These are phyloP conservation scores for Squalus acanthias DNA, from an alignment of 2,797 vertebrate species.

Conservation along the genomic window DNA sequence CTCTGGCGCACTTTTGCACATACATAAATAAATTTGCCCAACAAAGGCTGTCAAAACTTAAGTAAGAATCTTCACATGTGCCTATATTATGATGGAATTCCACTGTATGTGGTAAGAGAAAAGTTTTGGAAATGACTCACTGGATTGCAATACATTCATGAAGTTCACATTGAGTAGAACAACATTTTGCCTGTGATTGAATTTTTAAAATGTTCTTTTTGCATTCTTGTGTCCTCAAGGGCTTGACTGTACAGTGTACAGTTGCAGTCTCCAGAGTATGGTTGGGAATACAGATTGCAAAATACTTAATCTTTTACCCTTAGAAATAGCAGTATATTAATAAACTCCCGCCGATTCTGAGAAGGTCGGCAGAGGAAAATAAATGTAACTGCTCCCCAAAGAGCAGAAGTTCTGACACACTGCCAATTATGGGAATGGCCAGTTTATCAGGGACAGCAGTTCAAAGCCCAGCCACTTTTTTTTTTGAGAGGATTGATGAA, in stretches of 20 bases:
- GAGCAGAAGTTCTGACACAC: neutral
- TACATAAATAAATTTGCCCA: neutral
- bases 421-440: neutral
- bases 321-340: neutral
- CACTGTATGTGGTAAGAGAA: neutral
- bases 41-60: neutral
- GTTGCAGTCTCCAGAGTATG: neutral
- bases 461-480: neutral
- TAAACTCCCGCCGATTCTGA: neutral
- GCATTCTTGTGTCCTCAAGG: neutral
- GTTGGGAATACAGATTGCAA: slow-evolving; percentile 5
- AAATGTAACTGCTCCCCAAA: neutral
- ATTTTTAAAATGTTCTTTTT: neutral
- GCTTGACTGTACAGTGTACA: neutral
- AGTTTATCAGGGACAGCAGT: neutral
- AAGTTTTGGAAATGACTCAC: neutral
- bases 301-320: neutral
- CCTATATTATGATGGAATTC: neutral
- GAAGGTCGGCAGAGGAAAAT: neutral
- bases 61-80: neutral
- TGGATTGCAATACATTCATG: neutral
- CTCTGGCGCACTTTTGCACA: neutral
- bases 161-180: neutral
- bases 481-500: neutral
- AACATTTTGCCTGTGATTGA: neutral